Conservation (phyloP, 2,797 vertebrate species). For the Crax fasciolata region DNA sequence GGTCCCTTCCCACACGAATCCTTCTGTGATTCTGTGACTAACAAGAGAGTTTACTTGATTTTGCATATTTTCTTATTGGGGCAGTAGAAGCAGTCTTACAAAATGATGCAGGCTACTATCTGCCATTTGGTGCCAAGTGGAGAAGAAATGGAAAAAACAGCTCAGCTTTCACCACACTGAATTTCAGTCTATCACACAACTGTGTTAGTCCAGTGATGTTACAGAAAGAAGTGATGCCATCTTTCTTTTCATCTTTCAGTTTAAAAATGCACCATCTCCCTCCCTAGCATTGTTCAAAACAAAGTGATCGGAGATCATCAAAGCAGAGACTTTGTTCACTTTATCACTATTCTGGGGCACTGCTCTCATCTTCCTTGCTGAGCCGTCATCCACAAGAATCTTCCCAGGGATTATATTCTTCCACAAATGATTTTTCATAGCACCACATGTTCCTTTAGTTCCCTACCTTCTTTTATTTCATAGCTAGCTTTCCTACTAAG, state of each 20-base stretch:
- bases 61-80: background rate
- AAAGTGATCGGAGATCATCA: background rate
- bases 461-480: background rate
- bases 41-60: background rate
- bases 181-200: background rate
- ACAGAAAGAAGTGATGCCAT: background rate
- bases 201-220: background rate
- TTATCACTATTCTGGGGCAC: background rate
- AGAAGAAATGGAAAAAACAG: background rate
- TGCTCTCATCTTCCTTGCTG: conserved; percentile 4
- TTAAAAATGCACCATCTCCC: conserved; percentile 1
- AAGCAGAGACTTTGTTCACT: conserved; percentile 37
- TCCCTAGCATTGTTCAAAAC: conserved; percentile 6
- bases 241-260: conserved; percentile 20
- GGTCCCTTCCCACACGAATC: background rate
- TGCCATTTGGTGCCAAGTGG: background rate
- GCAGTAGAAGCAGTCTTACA: background rate
- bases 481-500: background rate
- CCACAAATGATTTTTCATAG: background rate
- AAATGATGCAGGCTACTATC: background rate
- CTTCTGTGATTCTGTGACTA: background rate
- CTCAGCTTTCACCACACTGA: background rate
- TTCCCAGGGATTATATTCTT: background rate
- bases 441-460: background rate
- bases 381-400: background rate